phyloP scores from a whole-genome alignment of 2,888 invertebrate genomes.

The Sminthurides aquaticus region DNA sequence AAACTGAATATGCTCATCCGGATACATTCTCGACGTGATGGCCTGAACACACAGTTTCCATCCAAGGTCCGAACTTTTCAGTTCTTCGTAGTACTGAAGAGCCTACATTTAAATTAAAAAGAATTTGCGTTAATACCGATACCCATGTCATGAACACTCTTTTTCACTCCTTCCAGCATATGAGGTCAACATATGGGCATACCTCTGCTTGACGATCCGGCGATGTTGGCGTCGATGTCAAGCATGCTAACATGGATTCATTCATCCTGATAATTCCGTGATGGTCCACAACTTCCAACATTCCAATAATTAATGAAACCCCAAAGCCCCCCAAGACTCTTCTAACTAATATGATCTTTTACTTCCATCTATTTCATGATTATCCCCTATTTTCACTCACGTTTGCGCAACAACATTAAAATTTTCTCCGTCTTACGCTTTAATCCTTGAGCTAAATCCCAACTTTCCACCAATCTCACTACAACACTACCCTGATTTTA shows the following conservation, averaged over 20 bases:
- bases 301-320: too few species aligned
- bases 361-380: too few species aligned
- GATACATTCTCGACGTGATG: conserved; percentile 42
- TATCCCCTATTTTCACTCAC: too few species aligned
- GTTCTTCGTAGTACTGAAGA: conserved; percentile 50
- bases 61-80: conserved; percentile 49
- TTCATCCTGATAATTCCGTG: conserved; percentile 16
- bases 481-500: too few species aligned
- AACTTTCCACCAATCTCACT: too few species aligned
- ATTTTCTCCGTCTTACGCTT: too few species aligned
- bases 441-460: too few species aligned
- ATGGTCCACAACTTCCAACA: conserved; percentile 12
- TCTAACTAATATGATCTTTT: too few species aligned
- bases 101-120: conserved; percentile 41
- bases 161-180: background rate
- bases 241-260: conserved; percentile 22
- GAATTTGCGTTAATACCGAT: too few species aligned
- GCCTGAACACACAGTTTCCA: conserved; percentile 50
- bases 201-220: conserved; percentile 21
- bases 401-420: too few species aligned
- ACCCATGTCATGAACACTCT: too few species aligned
- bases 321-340: too few species aligned
- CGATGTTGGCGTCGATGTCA: conserved; percentile 16
- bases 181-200: background rate
- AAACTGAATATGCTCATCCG: conserved; percentile 48